A percentile compares a stretch with the other conserved stretches of the same genome.
phyloP scores from a whole-genome alignment of 2,113 vertebrate genomes.

The Peucedramus taeniatus region DNA sequence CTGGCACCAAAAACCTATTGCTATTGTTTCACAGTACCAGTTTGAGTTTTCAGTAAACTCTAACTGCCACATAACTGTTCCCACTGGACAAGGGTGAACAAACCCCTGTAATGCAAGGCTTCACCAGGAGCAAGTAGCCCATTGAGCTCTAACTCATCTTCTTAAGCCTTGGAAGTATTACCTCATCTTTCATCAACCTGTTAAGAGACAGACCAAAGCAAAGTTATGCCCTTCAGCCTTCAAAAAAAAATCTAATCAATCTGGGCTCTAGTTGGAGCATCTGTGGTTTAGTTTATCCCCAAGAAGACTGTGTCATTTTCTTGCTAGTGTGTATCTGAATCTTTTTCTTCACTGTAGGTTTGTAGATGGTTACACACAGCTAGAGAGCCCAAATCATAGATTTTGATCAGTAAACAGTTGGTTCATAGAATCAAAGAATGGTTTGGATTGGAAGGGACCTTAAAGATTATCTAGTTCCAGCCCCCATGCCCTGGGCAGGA shows the following conservation, averaged over 20 bases:
- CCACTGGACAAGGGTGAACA: background rate
- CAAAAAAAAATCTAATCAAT: background rate
- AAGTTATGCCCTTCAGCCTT: background rate
- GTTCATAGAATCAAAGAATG: background rate
- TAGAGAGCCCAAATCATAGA: background rate
- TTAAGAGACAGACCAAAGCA: background rate
- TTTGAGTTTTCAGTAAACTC: background rate
- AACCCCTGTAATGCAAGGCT: background rate
- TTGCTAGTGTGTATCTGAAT: background rate
- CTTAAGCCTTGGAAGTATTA: background rate
- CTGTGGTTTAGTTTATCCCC: background rate
- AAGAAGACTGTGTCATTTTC: background rate
- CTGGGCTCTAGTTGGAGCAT: background rate
- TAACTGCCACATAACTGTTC: background rate
- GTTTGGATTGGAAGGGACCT: background rate
- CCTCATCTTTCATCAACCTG: background rate
- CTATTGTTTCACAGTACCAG: background rate
- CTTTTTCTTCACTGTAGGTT: background rate
- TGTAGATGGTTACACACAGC: background rate
- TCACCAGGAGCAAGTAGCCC: background rate
- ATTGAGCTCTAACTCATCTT: fast-evolving
- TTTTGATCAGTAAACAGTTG: background rate
- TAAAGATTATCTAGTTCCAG: background rate
- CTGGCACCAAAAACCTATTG: background rate
- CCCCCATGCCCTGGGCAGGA: fast-evolving